Percentiles rank a stretch among this genome's conserved stretches.
Conservation (phyloP, 2,113 vertebrate species). For the Anarhynchus alexandrinus region DNA sequence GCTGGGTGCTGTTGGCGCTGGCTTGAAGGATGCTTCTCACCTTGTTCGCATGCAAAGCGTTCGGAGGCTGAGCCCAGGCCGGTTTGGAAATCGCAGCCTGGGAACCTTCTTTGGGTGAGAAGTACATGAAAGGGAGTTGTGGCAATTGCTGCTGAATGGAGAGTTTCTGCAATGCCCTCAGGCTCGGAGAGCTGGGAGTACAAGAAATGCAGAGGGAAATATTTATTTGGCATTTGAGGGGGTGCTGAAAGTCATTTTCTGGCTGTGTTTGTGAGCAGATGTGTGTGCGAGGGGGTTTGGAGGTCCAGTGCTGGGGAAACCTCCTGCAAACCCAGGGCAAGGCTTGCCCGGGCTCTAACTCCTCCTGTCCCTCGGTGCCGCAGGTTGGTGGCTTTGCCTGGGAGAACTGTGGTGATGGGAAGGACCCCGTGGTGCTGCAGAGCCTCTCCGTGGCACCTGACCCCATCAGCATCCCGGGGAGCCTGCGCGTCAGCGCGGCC, state of each 20-base stretch:
- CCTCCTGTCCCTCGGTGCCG: not conserved
- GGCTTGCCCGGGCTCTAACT: not conserved
- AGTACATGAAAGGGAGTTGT: not conserved
- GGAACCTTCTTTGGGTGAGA: not conserved
- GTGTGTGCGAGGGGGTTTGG: not conserved
- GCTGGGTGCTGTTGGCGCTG: fast-evolving
- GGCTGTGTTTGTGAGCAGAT: not conserved
- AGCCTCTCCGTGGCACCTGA: constrained; percentile 69
- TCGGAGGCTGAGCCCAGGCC: not conserved
- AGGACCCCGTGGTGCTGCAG: constrained; percentile 64
- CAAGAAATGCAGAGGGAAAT: not conserved
- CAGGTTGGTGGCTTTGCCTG: constrained; percentile 69
- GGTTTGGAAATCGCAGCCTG: not conserved
- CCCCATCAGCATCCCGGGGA: constrained; percentile 72
- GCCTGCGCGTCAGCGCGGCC: constrained; percentile 1
- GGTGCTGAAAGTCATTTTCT: not conserved
- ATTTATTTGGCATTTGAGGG: not conserved
- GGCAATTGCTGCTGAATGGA: fast-evolving
- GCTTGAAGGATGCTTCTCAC: not conserved
- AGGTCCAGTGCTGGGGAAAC: not conserved
- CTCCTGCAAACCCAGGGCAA: not conserved
- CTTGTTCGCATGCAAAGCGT: not conserved
- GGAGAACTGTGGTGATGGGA: constrained; percentile 72
- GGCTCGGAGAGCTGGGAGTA: not conserved
- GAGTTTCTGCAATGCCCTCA: not conserved